Conservation (phyloP, 1,140 invertebrate species). For the Brachionus rotundiformis region DNA sequence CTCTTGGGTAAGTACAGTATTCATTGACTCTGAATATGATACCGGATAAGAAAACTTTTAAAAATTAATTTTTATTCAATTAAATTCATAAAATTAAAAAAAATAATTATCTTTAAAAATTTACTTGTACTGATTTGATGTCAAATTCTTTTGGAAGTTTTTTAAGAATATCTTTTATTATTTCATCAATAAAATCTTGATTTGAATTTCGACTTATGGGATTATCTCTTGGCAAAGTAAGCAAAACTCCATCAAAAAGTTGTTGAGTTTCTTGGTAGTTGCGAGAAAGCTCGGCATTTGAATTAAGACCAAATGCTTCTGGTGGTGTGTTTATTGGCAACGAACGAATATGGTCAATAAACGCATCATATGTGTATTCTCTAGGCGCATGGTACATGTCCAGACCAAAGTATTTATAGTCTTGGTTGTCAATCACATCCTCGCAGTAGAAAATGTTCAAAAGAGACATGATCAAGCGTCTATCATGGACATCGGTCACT, state of each 20-base stretch:
- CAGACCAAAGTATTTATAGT: not conserved
- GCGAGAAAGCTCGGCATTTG: conserved; percentile 87
- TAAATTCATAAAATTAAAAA: not conserved
- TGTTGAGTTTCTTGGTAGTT: conserved; percentile 34
- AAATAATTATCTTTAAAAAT: not conserved
- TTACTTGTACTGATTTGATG: not conserved
- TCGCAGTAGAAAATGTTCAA: conserved; percentile 1
- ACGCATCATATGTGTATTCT: not conserved
- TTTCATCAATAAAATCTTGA: conserved; percentile 20
- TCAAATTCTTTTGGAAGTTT: conserved; percentile 3
- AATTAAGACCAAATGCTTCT: conserved; percentile 89
- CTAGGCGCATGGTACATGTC: not conserved
- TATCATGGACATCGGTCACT: conserved; percentile 63
- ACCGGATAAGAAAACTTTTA: conserved; percentile 24
- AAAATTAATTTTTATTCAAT: conserved; percentile 56
- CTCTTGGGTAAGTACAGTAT: conserved; percentile 88
- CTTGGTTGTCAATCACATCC: not conserved
- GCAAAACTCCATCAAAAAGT: not conserved
- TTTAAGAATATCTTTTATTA: conserved; percentile 10
- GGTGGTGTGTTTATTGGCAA: conserved; percentile 83
- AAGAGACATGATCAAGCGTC: conserved; percentile 55
- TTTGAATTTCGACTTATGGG: not conserved
- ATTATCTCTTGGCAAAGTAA: conserved; percentile 26
- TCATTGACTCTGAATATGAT: conserved; percentile 68
- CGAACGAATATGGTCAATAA: conserved; percentile 70